phyloP scores from a whole-genome alignment of 1,140 invertebrate genomes.

The Mizuhopecten yessoensis region DNA sequence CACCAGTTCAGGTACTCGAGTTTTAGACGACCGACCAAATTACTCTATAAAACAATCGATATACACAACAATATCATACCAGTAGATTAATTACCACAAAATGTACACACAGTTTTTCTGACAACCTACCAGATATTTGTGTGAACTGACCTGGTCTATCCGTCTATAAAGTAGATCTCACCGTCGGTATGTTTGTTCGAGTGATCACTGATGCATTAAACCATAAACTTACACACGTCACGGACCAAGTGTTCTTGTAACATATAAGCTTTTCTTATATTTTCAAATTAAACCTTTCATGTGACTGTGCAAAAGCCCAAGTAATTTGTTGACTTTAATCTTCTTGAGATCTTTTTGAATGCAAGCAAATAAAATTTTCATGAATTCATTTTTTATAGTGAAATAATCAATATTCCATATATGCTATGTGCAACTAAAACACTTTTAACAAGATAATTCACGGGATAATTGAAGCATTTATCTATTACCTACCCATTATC shows the following conservation, averaged over 20 bases:
- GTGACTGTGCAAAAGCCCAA: no score
- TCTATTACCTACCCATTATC: no score
- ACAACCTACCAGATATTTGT: not conserved
- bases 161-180: no score
- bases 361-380: no score
- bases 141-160: not conserved
- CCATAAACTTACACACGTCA: conserved; percentile 16
- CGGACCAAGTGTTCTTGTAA: not conserved
- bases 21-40: not conserved
- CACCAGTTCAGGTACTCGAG: not conserved
- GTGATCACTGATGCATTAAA: not conserved
- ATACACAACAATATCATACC: not conserved
- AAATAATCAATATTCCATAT: no score
- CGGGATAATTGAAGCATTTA: no score
- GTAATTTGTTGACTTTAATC: no score
- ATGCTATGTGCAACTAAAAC: no score
- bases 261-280: not conserved
- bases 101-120: not conserved
- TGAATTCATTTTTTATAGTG: no score
- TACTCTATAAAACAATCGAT: not conserved
- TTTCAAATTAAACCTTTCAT: not conserved
- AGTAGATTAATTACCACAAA: not conserved
- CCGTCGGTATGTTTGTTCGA: not conserved
- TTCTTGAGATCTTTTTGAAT: no score
- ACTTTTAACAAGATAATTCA: no score